Evolutionary conservation across 1,140 invertebrate species (phyloP), one percentile per base, ranked within the genome.

Genomic region (Drosophila saltans): DNA sequence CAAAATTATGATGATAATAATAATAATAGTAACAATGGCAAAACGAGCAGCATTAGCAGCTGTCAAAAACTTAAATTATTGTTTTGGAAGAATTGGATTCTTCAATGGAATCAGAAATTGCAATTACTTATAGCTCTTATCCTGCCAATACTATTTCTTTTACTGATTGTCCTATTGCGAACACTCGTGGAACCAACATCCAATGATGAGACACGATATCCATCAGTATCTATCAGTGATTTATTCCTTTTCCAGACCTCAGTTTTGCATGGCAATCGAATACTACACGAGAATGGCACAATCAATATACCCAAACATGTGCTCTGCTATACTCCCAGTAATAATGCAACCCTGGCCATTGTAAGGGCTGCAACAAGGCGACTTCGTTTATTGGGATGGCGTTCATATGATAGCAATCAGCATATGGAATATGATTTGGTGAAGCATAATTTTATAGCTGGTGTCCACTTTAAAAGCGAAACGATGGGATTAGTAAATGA

Each of bases 21-120:
- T 1, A 36, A 52, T 7, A 28, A 10, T 16, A 62, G 64, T 30
- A 30, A 30, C 0, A 2, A 36, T 36, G 33, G 33, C 33, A 4
- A 30, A 30, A 41, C 58, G 6, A 45, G 60, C 11, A 2, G 39
- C 1, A 66, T 79, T 33, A 57, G 59, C 1, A 76, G 65, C 16
- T 78, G 63, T 52, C 21, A 63, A 8, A 79, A 69, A 11, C 57
- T 78, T 1, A 73, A 57, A 60, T 41, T 79, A 1, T 64, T 79
- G 7, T 21, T 79, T 0, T 79, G 76, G 76, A 79, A 79, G 28
- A 79, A 78, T 3, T 78, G 75, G 75, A 24, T 69, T 2, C 39
- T 79, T 11, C 75, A 79, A 45, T 52, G 60, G 69, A 79, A 72
- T 28, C 64, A 73, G 33, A 78, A 73, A 26, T 7, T 69, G 0